Conservation (phyloP, 2,888 invertebrate species). For the Epinotia bilunana region DNA sequence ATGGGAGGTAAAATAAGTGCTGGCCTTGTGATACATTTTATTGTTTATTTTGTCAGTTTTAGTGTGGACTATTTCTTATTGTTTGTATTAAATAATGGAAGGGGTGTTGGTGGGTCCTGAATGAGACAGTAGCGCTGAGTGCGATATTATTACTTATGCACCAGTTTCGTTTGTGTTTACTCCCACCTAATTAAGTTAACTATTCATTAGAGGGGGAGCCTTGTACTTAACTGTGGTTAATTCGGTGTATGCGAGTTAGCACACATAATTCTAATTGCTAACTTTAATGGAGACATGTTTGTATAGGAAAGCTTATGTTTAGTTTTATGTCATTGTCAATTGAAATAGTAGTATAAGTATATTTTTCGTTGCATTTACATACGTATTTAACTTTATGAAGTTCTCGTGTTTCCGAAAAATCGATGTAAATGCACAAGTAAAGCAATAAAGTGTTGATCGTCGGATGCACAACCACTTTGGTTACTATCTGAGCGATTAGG, state of each 20-base stretch:
- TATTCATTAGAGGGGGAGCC: conserved; percentile 28
- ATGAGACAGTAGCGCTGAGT: conserved; percentile 6
- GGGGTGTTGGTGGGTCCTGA: conserved; percentile 7
- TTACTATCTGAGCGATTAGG: neutral
- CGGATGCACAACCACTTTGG: neutral
- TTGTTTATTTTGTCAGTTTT: neutral
- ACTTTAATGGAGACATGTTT: neutral
- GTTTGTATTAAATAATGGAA: neutral
- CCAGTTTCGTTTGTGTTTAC: conserved; percentile 26
- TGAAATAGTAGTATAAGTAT: too few species aligned
- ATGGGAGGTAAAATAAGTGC: conserved; percentile 11
- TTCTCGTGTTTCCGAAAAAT: neutral
- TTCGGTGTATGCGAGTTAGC: conserved; percentile 16
- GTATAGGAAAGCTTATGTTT: neutral
- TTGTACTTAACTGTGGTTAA: conserved; percentile 15
- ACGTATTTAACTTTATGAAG: neutral
- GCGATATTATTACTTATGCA: conserved; percentile 28
- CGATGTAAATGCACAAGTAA: neutral
- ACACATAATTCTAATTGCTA: neutral
- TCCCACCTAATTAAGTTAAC: conserved; percentile 34
- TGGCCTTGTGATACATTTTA: neutral
- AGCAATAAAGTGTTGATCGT: neutral
- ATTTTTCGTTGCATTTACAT: neutral
- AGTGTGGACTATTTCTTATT: neutral
- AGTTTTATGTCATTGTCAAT: neutral